Percentiles rank a stretch among this genome's conserved stretches.
phyloP scores from a whole-genome alignment of 2,888 invertebrate species.

The Norana najaformis region DNA sequence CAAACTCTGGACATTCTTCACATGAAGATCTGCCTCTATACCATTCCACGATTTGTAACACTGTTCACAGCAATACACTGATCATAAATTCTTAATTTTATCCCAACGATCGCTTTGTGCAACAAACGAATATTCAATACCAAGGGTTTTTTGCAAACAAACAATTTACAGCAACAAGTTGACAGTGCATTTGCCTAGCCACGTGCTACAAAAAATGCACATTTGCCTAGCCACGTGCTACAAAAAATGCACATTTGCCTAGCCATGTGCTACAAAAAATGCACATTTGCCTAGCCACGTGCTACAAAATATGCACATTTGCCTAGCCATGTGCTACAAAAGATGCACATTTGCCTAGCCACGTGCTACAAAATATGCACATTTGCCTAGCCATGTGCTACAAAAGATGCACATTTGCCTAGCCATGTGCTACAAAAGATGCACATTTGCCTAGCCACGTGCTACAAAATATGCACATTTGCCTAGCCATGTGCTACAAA shows the following conservation, averaged over 20 bases:
- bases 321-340: background rate
- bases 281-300: background rate
- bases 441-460: background rate
- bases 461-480: background rate
- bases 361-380: background rate
- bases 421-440: background rate
- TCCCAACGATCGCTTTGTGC: background rate
- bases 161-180: background rate
- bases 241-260: too few relatives aligned
- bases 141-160: constrained; percentile 3
- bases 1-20: background rate
- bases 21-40: background rate
- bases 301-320: too few relatives aligned
- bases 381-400: background rate
- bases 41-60: background rate
- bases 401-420: background rate
- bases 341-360: background rate
- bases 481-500: background rate
- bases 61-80: background rate
- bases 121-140: background rate
- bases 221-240: background rate
- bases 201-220: background rate
- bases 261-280: background rate
- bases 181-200: background rate
- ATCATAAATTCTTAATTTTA: background rate